These are phyloP conservation scores for Papilio glaucus DNA, from an alignment of 1,140 invertebrate genomes.

Conservation along the genomic window DNA sequence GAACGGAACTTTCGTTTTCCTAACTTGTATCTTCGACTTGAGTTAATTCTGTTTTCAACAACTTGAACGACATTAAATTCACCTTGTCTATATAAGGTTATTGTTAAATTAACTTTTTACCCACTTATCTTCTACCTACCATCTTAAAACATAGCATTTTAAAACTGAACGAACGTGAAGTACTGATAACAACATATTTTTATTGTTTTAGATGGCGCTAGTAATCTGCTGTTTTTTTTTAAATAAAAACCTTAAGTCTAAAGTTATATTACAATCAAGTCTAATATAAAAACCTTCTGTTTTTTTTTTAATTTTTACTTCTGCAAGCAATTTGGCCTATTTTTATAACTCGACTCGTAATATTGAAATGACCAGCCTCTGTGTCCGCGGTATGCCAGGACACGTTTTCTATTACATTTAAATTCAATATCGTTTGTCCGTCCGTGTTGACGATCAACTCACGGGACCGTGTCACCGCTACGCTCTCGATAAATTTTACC, in stretches of 20 bases:
- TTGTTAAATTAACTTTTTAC: background rate
- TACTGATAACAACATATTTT: too few species aligned
- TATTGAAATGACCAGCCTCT: background rate
- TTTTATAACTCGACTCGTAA: background rate
- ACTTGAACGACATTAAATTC: slow-evolving; percentile 19
- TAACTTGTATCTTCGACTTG: slow-evolving; percentile 23
- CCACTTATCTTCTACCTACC: background rate
- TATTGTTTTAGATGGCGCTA: too few species aligned
- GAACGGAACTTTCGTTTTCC: background rate
- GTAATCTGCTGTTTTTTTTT: too few species aligned
- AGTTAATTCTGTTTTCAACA: background rate
- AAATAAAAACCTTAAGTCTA: too few species aligned
- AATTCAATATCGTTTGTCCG: background rate
- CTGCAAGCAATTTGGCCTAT: too few species aligned
- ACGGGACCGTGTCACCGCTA: background rate
- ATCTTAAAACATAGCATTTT: too few species aligned
- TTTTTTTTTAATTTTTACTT: too few species aligned
- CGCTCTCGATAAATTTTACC: background rate
- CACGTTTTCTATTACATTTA: slow-evolving; percentile 9
- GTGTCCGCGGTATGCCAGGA: background rate
- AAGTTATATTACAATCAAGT: too few species aligned
- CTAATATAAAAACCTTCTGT: too few species aligned
- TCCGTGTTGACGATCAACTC: slow-evolving; percentile 4
- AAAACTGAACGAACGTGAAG: too few species aligned
- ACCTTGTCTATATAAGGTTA: background rate